These are phyloP conservation scores for Sebastolobus alascanus DNA, from an alignment of 2,797 vertebrate species.

Conservation along the genomic window DNA sequence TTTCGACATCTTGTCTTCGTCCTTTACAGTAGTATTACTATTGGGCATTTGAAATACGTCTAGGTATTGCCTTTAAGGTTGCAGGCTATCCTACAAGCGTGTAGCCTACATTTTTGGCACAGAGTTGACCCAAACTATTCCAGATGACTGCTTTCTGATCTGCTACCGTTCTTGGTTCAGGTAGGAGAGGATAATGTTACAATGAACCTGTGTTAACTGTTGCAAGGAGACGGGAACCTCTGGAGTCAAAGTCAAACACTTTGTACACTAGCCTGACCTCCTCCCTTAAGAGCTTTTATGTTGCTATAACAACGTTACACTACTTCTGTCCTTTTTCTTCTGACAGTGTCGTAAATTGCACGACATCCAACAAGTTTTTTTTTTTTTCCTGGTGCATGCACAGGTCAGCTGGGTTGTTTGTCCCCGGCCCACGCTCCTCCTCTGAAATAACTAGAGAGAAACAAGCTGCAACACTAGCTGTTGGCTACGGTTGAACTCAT, in stretches of 20 bases:
- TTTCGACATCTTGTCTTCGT: not conserved
- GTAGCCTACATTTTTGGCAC: too few species aligned
- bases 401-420: slow-evolving; percentile 10
- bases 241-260: too few species aligned
- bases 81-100: not conserved
- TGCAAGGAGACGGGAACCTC: not conserved
- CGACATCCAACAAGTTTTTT: not conserved
- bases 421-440: slow-evolving; percentile 42
- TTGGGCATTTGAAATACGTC: not conserved
- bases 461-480: slow-evolving; percentile 47
- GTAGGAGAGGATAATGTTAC: not conserved
- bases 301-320: rapidly evolving
- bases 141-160: not conserved
- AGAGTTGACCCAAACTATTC: not conserved
- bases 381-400: not conserved
- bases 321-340: not conserved
- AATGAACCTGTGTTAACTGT: not conserved
- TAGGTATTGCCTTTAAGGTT: not conserved
- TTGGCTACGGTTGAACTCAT: slow-evolving; percentile 45
- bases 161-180: not conserved
- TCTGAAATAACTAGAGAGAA: slow-evolving; percentile 44
- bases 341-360: not conserved
- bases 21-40: not conserved
- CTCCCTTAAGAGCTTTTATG: not conserved
- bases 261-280: not conserved